These are phyloP conservation scores for Apostichopus parvimensis DNA, from an alignment of 35 echinoderm and acorn worm genomes.

Conservation along the genomic window DNA sequence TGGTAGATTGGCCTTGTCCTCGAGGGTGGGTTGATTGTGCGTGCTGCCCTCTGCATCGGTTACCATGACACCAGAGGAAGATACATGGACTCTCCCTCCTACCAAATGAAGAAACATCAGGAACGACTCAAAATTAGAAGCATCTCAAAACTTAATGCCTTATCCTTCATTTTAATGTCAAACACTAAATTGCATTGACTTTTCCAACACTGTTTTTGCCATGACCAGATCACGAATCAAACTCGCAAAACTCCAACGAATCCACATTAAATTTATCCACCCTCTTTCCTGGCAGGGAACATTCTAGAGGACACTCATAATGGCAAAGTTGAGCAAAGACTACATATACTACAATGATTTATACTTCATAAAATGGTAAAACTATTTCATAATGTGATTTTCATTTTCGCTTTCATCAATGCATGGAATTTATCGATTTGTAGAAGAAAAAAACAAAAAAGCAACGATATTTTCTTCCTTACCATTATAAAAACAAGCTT, in stretches of 20 bases:
- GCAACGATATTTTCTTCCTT: neutral
- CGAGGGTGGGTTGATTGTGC: neutral
- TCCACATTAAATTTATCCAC: no score
- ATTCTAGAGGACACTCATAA: no score
- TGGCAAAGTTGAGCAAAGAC: no score
- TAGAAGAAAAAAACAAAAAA: no score
- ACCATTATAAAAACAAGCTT: constrained; percentile 93
- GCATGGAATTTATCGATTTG: neutral
- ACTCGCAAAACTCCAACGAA: neutral
- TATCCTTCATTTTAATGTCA: neutral
- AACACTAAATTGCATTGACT: no score
- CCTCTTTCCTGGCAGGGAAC: no score
- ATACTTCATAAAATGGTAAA: neutral
- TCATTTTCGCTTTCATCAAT: neutral
- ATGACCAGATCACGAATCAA: neutral
- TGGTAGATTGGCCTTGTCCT: neutral
- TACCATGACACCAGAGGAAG: constrained; percentile 6
- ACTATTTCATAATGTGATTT: neutral
- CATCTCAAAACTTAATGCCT: no score
- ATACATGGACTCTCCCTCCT: constrained; percentile 27
- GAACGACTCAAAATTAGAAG: no score
- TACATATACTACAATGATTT: no score
- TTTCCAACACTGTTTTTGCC: no score
- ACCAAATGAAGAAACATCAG: no score
- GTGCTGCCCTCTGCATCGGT: neutral